phyloP scores from a whole-genome alignment of 2,888 invertebrate genomes.

The Saturnia japonica region DNA sequence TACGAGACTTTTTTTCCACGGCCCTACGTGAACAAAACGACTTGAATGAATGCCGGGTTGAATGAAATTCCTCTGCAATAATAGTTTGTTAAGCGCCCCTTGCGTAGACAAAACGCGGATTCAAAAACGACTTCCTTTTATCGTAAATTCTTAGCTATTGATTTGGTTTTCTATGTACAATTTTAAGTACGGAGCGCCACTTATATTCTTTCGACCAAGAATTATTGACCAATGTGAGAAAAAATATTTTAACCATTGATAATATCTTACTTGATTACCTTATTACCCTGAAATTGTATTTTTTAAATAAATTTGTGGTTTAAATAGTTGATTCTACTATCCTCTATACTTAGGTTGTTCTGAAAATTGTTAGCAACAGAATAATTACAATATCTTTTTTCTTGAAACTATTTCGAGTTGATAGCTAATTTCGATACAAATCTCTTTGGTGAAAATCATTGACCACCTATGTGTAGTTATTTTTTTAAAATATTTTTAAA shows the following conservation, averaged over 20 bases:
- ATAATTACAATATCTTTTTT: too few relatives aligned
- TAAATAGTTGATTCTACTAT: too few relatives aligned
- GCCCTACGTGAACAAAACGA: constrained; percentile 58
- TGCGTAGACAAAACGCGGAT: constrained; percentile 51
- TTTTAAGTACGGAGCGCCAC: constrained; percentile 9
- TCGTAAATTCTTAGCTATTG: constrained; percentile 50
- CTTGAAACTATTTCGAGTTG: too few relatives aligned
- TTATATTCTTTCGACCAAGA: not conserved
- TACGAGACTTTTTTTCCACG: constrained; percentile 53
- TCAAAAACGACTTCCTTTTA: constrained; percentile 62
- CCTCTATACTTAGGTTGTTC: too few relatives aligned
- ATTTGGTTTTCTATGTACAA: constrained; percentile 31
- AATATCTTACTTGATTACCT: not conserved
- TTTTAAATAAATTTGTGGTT: too few relatives aligned
- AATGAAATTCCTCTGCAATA: constrained; percentile 73
- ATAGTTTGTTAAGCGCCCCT: constrained; percentile 65
- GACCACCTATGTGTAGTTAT: too few relatives aligned
- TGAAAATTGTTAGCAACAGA: too few relatives aligned
- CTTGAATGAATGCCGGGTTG: constrained; percentile 61
- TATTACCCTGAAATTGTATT: too few relatives aligned
- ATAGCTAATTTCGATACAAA: too few relatives aligned
- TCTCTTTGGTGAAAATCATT: too few relatives aligned
- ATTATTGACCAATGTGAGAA: not conserved
- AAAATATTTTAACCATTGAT: not conserved
- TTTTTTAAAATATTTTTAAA: too few relatives aligned